phyloP scores from a whole-genome alignment of 2,888 invertebrate species.

The Amblyteles armatorius region DNA sequence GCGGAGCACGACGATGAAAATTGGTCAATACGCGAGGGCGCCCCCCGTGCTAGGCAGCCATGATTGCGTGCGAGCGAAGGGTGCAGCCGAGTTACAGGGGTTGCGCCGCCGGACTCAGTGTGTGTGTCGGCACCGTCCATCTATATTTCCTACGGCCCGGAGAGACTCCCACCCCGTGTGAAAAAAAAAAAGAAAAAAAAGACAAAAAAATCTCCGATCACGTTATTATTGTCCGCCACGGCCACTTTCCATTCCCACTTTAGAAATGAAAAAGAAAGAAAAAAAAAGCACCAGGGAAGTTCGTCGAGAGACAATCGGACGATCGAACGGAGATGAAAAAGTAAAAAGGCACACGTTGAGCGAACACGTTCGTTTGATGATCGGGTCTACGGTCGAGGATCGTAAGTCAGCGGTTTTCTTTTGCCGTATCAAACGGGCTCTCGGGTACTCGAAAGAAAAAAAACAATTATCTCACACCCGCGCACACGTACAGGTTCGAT shows the following conservation, averaged over 20 bases:
- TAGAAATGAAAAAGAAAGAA: background rate
- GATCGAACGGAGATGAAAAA: background rate
- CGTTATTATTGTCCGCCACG: slow-evolving; percentile 40
- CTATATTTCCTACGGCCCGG: slow-evolving; percentile 16
- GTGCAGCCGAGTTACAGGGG: slow-evolving; percentile 76
- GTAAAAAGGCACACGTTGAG: background rate
- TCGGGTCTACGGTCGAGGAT: background rate
- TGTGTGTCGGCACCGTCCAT: slow-evolving; percentile 40
- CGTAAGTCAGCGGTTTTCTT: background rate
- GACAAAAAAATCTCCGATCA: slow-evolving; percentile 40
- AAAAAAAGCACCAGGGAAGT: slow-evolving; percentile 2
- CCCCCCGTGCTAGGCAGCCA: slow-evolving; percentile 81
- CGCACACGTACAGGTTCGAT: slow-evolving; percentile 7
- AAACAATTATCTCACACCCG: slow-evolving; percentile 20
- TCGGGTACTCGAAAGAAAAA: background rate
- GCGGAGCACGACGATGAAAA: slow-evolving; percentile 55
- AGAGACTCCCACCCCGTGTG: background rate
- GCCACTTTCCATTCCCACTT: slow-evolving; percentile 8
- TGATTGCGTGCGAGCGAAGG: slow-evolving; percentile 82
- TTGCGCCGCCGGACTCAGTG: slow-evolving; percentile 56
- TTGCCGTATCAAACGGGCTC: background rate
- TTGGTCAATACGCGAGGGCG: slow-evolving; percentile 77
- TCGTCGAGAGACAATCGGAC: background rate
- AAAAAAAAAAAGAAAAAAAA: no score
- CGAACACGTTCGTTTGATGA: background rate